Percentiles rank a stretch among this genome's conserved stretches.
Evolutionary conservation across 2,113 vertebrate genomes (phyloP).

Genomic region (Cavia aperea): DNA sequence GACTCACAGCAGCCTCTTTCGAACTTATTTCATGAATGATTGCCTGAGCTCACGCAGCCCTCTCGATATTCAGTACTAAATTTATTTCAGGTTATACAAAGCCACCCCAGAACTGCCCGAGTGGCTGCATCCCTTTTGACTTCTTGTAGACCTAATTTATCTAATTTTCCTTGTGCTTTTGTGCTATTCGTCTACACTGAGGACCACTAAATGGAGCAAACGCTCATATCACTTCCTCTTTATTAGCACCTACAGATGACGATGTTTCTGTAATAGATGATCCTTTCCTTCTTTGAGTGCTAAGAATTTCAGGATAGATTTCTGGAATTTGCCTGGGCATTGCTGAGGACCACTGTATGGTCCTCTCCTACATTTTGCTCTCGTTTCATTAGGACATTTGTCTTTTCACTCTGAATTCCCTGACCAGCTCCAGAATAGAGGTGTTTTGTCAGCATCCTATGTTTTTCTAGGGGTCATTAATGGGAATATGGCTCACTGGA

Average conservation of each 20-base stretch:
- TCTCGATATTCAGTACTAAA: not conserved
- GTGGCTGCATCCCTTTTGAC: not conserved
- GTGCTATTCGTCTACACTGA: not conserved
- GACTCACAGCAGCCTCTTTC: not conserved
- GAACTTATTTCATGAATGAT: not conserved
- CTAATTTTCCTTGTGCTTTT: not conserved
- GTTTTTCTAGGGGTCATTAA: not conserved
- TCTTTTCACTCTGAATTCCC: not conserved
- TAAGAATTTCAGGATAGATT: not conserved
- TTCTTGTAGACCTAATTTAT: not conserved
- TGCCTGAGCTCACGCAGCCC: not conserved
- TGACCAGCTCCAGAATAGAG: not conserved
- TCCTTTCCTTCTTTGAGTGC: not conserved
- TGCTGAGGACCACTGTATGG: fast-evolving
- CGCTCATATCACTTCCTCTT: not conserved
- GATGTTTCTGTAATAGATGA: not conserved
- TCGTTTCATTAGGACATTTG: not conserved
- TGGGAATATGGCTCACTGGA: not conserved
- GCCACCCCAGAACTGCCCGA: not conserved
- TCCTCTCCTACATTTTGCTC: not conserved
- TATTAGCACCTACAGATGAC: not conserved
- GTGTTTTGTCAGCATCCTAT: not conserved
- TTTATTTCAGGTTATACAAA: not conserved
- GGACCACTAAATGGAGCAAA: not conserved
- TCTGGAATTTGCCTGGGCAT: fast-evolving